Evolutionary conservation across 2,113 vertebrate genomes (phyloP), one percentile per base, ranked within the genome.

Genomic region (Formicarius rufipectus): DNA sequence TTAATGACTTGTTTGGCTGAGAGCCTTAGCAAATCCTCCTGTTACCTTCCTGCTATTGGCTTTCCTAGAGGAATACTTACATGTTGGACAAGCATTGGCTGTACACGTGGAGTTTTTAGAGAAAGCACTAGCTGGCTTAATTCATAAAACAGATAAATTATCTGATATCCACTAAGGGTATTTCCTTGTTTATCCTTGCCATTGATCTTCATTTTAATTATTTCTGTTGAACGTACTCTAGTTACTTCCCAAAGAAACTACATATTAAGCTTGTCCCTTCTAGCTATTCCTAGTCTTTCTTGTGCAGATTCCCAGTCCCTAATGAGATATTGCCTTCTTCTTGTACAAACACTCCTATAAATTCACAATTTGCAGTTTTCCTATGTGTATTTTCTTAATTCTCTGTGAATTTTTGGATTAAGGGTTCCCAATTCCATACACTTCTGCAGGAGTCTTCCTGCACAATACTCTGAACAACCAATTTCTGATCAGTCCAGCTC

Each of bases 381-480:
- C 9, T 44, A 40, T 89, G 62, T 96, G 55, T 87, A 17, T 89
- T 95, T 97, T 96, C 59, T 93, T 95, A 94, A 92, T 83, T 92
- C 44, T 44, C 18, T 59, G 12, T 80, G 68, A 90, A 71, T 74
- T 86, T 33, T 79, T 87, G 76, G 82, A 94, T 90, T 95, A 84
- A 91, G 39, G 24, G 35, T 67, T 93, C 82, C 66, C 49, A 84
- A 7, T 9, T 84, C 35, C 47, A 76, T 37, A 42, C 2, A 12
- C 7, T 44, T 52, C 23, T 69, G 45, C 40, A 62, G 37, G 56
- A 60, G 24, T n/a, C 42, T 64, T 90, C 80, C 56, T 69, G 33
- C 53, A 27, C 31, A 17, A 7, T 68, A 8, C 20, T 60, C 47
- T 56, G 4, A 28, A 44, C 28, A 82, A 75, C 9, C 17, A 18